Evolutionary conservation across 1,140 invertebrate genomes (phyloP).

Genomic region (Zaprionus inermis): DNA sequence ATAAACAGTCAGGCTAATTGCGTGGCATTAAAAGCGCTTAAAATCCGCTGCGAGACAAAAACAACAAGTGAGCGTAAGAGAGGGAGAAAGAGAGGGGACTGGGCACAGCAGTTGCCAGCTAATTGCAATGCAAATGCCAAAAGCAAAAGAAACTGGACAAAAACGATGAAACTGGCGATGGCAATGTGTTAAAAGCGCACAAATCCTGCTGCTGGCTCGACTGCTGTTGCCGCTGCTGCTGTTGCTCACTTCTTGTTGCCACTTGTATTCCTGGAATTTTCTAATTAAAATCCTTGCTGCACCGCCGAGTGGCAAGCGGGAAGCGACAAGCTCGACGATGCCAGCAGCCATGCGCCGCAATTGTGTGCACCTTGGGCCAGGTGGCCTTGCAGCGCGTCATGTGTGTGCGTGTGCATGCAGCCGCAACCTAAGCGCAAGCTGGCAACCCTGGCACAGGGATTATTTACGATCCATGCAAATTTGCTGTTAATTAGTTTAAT

Average conservation of each 20-base stretch:
- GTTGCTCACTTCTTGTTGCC: slow-evolving; percentile 47
- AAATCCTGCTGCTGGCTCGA: slow-evolving; percentile 55
- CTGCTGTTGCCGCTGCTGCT: slow-evolving; percentile 21
- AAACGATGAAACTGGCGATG: slow-evolving; percentile 24
- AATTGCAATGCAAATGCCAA: slow-evolving; percentile 79
- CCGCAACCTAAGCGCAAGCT: slow-evolving; percentile 49
- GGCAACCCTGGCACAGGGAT: slow-evolving; percentile 61
- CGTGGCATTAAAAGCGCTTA: slow-evolving; percentile 60
- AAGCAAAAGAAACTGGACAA: slow-evolving; percentile 50
- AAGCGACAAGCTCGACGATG: background rate
- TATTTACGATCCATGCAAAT: slow-evolving; percentile 83
- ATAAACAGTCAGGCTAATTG: slow-evolving; percentile 68
- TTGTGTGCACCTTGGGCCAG: slow-evolving; percentile 58
- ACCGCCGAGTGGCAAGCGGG: slow-evolving; percentile 7
- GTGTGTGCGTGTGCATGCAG: slow-evolving; percentile 29
- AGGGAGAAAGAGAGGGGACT: background rate
- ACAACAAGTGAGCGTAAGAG: background rate
- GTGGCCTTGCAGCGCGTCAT: slow-evolving; percentile 29
- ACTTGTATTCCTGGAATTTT: slow-evolving; percentile 80
- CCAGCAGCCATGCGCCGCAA: slow-evolving; percentile 44
- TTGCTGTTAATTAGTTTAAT: slow-evolving; percentile 83
- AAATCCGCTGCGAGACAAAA: slow-evolving; percentile 20
- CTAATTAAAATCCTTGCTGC: slow-evolving; percentile 77
- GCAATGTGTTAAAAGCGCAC: slow-evolving; percentile 69
- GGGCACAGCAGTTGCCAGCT: slow-evolving; percentile 57